phyloP scores from a whole-genome alignment of 2,797 vertebrate species.

The Petrocephalus sullivani region DNA sequence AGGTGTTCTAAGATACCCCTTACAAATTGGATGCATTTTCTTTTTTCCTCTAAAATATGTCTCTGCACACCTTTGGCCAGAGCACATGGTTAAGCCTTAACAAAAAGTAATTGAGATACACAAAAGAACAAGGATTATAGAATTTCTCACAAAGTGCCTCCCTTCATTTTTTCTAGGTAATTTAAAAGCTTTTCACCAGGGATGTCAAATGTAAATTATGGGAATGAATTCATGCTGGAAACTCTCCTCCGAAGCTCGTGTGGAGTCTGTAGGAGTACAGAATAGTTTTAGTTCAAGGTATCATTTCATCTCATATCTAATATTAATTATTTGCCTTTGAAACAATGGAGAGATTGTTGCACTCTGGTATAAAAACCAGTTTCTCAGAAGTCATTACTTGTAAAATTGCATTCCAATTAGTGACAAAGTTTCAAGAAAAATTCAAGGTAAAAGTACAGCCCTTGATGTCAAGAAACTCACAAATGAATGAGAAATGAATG shows the following conservation, averaged over 20 bases:
- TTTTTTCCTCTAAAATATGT: neutral
- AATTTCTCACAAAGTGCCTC: slow-evolving; percentile 11
- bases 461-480: neutral
- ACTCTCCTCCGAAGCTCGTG: slow-evolving; percentile 10
- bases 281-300: neutral
- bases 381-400: neutral
- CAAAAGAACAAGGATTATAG: slow-evolving; percentile 21
- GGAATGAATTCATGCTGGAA: slow-evolving; percentile 14
- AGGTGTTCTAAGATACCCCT: neutral
- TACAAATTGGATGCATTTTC: neutral
- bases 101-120: slow-evolving; percentile 3
- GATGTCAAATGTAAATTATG: slow-evolving; percentile 24
- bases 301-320: slow-evolving; percentile 12
- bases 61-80: neutral
- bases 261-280: slow-evolving; percentile 11
- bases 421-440: neutral
- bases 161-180: slow-evolving; percentile 17
- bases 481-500: neutral
- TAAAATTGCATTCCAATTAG: neutral
- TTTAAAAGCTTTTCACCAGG: slow-evolving; percentile 22
- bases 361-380: neutral
- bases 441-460: neutral
- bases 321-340: slow-evolving; percentile 21
- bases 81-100: slow-evolving; percentile 8
- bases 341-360: neutral